Base-by-base conservation (phyloP, 2,797 vertebrate species). In the Eidolon dupreanum region DNA sequence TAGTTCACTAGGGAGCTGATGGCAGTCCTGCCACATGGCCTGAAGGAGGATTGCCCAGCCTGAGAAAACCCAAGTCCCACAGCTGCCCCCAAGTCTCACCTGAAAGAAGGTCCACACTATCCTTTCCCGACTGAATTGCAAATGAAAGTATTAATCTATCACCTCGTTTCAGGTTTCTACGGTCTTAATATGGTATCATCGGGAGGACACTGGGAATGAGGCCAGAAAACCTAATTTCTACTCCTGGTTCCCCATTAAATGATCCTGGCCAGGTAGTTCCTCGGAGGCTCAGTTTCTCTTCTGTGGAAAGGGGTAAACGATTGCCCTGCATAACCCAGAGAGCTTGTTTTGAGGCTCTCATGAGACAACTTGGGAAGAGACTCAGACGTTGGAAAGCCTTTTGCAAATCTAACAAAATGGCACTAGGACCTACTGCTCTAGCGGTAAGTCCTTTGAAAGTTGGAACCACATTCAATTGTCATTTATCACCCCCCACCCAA, bases 191-290 rank as follows among this genome's bases (percentile, higher is more conserved):
- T 13, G 46, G n/a, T 41, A 68, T 5, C 12, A 1, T 3, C 49
- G 91, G 83, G 83, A 77, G 33, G 36, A 26, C 7, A 63, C 1
- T 20, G 70, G 16, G 31, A 31, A 73, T 4, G 12, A 16, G 24
- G 86, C 19, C 19, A 53, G 75, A 74, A 84, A 46, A 70, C 19
- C 53, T 66, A 46, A 71, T 22, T 90, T 88, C 86, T 86, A 43
- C 31, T 41, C 77, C 31, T 36, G 11, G 49, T 55, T 59, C 24
- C 26, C 66, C n/a, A 53, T 15, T 19, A 55, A 81, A 16, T n/a
- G 61, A 71, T 19, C 81, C 65, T 8, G 20, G 41, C 26, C 36
- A 63, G 49, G 78, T 26, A 53, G 66, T 43, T 95, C 81, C 51
- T 83, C 49, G 59, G 36, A 86, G 78, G n/a, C 49, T 78, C 8